Evolutionary conservation across 2,888 invertebrate species (phyloP), one percentile per base, ranked within the genome.

Genomic region (Entomobrya proxima): DNA sequence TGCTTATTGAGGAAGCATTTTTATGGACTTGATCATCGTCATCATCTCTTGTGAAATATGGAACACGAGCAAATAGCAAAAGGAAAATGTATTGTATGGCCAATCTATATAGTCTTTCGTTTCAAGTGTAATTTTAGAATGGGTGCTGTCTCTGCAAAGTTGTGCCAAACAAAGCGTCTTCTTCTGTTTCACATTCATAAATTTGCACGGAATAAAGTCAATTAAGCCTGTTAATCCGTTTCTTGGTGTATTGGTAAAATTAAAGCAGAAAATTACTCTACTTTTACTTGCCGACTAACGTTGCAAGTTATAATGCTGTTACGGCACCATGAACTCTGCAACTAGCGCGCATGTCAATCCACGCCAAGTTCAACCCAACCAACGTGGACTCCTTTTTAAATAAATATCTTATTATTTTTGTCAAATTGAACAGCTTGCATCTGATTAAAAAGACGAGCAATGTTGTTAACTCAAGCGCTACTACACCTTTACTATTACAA

Each of bases 191-290:
- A 27, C 61, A 32, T 61, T 61, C 52, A 72, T 67, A 80, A 80
- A 72, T 77, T 77, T 64, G 44, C 77, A 44, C 18, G 24, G 69
- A 80, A 74, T 58, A 81, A 61, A 74, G 37, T 74, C 61, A 81
- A 81, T 81, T 81, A 74, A 81, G 52, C 58, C 1, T 47, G 72
- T 74, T 81, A 40, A 72, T 76, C 2, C 7, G 21, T 40, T 55
- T 76, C 37, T 50, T 37, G 35, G 55, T 55, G 11, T 18, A 52
- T 9, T 15, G 13, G 30, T n/a, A 30, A 58, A 6, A 27, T 6
- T 35, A 61, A 32, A 55, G 24, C 24, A 9, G 24, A 30, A 30
- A 15, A 58, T n/a, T 58, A 5, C 4, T 61, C 47, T 15, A 47
- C 5, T 15, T 7, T 15, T 7, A 47, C 15, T 4, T 40, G 24